A percentile compares a stretch with the other conserved stretches of the same genome.
Evolutionary conservation across 2,113 vertebrate species (phyloP).

Genomic region (Entomyzon cyanotis): DNA sequence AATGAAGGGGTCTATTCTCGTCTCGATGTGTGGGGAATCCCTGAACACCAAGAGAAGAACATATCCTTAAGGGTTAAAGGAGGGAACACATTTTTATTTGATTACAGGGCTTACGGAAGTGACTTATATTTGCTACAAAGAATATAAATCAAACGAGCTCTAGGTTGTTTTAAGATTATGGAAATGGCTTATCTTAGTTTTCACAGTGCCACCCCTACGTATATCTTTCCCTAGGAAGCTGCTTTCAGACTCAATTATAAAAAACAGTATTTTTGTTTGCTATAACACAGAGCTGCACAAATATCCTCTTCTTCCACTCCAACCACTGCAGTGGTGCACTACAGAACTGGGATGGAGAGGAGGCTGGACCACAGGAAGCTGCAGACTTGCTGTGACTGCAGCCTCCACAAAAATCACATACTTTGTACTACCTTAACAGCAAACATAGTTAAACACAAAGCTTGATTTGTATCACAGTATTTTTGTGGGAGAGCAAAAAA

Average conservation of each 20-base stretch:
- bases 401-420: neutral
- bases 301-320: neutral
- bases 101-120: conserved; percentile 64
- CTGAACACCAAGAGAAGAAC: conserved; percentile 76
- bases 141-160: conserved; percentile 37
- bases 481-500: neutral
- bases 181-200: neutral
- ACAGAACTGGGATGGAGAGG: neutral
- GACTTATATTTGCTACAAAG: conserved; percentile 60
- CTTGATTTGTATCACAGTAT: neutral
- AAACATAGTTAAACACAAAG: conserved; percentile 24
- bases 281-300: neutral
- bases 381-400: neutral
- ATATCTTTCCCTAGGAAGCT: neutral
- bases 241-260: neutral
- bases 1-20: conserved; percentile 70
- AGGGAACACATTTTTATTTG: conserved; percentile 73
- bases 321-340: neutral
- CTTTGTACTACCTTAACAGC: conserved; percentile 13
- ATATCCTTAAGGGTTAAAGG: conserved; percentile 75
- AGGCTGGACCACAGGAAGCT: neutral
- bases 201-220: neutral
- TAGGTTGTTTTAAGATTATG: neutral
- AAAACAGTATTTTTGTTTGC: neutral
- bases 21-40: conserved; percentile 73